Evolutionary conservation across 2,797 vertebrate genomes (phyloP), one percentile per base, ranked within the genome.

Genomic region (Amblyopsis hoosieri): DNA sequence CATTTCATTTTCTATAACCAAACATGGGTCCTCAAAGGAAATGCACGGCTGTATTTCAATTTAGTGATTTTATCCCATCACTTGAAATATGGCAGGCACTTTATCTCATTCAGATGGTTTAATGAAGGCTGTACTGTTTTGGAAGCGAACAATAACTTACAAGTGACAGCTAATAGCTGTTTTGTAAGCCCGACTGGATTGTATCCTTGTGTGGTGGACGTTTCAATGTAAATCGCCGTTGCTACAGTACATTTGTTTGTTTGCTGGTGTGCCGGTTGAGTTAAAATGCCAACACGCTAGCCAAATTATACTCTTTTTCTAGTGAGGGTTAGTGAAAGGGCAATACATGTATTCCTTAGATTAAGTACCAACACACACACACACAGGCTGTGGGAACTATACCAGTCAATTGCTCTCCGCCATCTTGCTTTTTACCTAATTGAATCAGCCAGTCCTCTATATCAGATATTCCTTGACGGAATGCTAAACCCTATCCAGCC

Each of bases 391-490:
- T 67, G 59, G 62, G 55, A 64, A 75, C 80, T 76, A 72, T 71
- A 62, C 60, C 57, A 37, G 67, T 0, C 12, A 19, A 75, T 67
- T 78, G 59, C 62, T 73, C 63, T 73, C 81, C 79, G 79, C 85
- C 78, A 75, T 82, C 80, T 78, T 72, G 85, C 86, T 89, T 91
- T 91, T 90, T 88, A 89, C 81, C 87, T 91, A 91, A 92, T 92
- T 90, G 86, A 91, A 93, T 92, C 81, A 83, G 85, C 76, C 78
- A 17, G 68, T 85, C 75, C 80, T 78, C 82, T 79, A 67, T 87
- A 92, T 92, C 90, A 91, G 89, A 91, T 91, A 89, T 90, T 90
- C 88, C 82, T 90, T 84, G 90, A 91, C 88, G 50, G 90, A 90
- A 90, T 88, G 84, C 87, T 87, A 88, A 91, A 91, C 87, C 78